phyloP scores from a whole-genome alignment of 2,888 invertebrate species.

The Drosophila suboccidentalis region DNA sequence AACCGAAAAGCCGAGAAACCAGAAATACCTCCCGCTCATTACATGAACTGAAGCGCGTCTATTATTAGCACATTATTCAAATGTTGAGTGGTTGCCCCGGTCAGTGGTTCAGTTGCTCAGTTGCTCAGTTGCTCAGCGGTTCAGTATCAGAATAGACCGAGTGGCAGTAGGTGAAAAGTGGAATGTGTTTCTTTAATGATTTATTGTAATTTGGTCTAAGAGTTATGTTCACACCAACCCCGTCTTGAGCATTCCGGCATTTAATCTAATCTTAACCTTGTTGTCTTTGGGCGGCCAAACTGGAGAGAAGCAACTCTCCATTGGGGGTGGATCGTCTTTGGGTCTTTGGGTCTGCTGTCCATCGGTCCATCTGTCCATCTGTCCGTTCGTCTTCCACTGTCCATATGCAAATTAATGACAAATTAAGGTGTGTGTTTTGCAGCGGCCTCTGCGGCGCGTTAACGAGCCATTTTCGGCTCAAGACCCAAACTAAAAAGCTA shows the following conservation, averaged over 20 bases:
- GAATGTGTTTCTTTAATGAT: slow-evolving; percentile 77
- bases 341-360: slow-evolving; percentile 10
- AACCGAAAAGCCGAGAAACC: slow-evolving; percentile 12
- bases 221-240: slow-evolving; percentile 82
- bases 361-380: too few relatives aligned
- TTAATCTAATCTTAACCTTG: slow-evolving; percentile 69
- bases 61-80: slow-evolving; percentile 82
- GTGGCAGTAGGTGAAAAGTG: slow-evolving; percentile 75
- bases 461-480: slow-evolving; percentile 60
- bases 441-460: slow-evolving; percentile 65
- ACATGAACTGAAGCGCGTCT: slow-evolving; percentile 78
- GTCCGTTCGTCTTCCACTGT: slow-evolving; percentile 3
- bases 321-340: slow-evolving; percentile 54
- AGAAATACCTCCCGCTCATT: slow-evolving; percentile 48
- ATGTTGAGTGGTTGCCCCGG: slow-evolving; percentile 59
- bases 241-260: slow-evolving; percentile 53
- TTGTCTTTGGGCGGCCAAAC: slow-evolving; percentile 29
- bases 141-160: neutral
- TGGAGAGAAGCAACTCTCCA: slow-evolving; percentile 3
- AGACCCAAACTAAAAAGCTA: neutral
- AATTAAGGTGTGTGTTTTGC: slow-evolving; percentile 81
- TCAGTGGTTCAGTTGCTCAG: slow-evolving; percentile 12
- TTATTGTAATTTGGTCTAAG: slow-evolving; percentile 81
- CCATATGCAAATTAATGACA: slow-evolving; percentile 79
- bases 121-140: slow-evolving; percentile 1